Base-by-base conservation (phyloP, 2,113 vertebrate species). In the Bos taurus region DNA sequence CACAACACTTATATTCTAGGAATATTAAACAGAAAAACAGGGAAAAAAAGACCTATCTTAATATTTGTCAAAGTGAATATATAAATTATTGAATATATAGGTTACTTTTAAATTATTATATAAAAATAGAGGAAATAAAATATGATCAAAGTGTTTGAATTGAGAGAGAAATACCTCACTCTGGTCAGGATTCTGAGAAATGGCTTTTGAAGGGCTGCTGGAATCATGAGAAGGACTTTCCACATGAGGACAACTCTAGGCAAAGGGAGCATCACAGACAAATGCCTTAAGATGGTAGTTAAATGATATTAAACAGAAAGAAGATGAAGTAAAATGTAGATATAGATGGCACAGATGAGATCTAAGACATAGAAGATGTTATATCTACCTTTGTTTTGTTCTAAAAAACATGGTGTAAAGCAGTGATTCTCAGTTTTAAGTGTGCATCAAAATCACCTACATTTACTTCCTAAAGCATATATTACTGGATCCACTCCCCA, bases 261-360 rank as follows among this genome's bases (percentile, higher is more conserved):
- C 77, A 84, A 52, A 30, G 4, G 21, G 5, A 74, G 14, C 2
- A n/a, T 43, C 26, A 28, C 25, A 54, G 36, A 40, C 60, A 88
- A 93, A 78, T 50, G 30, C 0, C 15, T 28, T 36, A 7, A 67
- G 64, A 43, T 90, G 57, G 81, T 43, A 64, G 10, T 54, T 57
- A 88, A 97, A 62, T 71, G 88, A 36, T 83, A 28, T 89, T 50
- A 96, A 82, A 81, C 7, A 74, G 19, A 60, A 95, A 81, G 4
- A 62, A 94, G 62, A 59, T 30, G 28, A 83, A 86, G 62, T 80
- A n/a, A 67, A 33, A 87, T 77, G 6, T 43, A 87, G 74, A 6
- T 50, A 19, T 30, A 88, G 26, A 59, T 84, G 25, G 15, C n/a
- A 40, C 12, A 87, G 14, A 84, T 50, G n/a, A 33, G 33, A 5